Conservation (phyloP, 2,113 vertebrate species). For the Oncorhynchus gorbuscha region DNA sequence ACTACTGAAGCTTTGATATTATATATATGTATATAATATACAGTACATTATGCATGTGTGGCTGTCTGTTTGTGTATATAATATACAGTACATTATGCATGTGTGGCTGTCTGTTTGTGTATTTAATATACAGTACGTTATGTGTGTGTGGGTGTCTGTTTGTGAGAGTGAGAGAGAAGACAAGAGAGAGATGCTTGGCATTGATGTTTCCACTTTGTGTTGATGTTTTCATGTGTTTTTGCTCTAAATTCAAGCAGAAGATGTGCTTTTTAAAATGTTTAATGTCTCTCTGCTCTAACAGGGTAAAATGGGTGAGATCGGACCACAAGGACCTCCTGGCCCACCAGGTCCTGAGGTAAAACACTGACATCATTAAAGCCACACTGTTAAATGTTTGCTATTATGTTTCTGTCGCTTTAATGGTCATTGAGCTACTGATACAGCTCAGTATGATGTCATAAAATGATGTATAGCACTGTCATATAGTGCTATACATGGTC, state of each 20-base stretch:
- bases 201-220: neutral
- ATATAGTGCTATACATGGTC: too few relatives aligned
- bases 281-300: conserved; percentile 58
- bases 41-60: neutral
- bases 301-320: conserved; percentile 88
- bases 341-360: conserved; percentile 92
- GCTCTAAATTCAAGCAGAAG: too few relatives aligned
- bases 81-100: neutral
- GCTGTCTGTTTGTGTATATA: neutral
- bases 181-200: neutral
- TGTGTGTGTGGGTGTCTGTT: neutral
- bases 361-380: neutral
- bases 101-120: too few relatives aligned
- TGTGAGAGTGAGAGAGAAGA: neutral
- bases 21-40: conserved; percentile 2
- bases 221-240: neutral
- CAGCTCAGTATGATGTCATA: too few relatives aligned
- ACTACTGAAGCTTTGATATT: neutral
- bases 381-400: too few relatives aligned
- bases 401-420: too few relatives aligned
- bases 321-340: conserved; percentile 80
- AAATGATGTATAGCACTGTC: too few relatives aligned
- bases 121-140: too few relatives aligned
- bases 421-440: neutral
- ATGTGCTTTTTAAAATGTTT: neutral